Base-by-base conservation (phyloP, 2,113 vertebrate species). In the Paratilapia polleni region DNA sequence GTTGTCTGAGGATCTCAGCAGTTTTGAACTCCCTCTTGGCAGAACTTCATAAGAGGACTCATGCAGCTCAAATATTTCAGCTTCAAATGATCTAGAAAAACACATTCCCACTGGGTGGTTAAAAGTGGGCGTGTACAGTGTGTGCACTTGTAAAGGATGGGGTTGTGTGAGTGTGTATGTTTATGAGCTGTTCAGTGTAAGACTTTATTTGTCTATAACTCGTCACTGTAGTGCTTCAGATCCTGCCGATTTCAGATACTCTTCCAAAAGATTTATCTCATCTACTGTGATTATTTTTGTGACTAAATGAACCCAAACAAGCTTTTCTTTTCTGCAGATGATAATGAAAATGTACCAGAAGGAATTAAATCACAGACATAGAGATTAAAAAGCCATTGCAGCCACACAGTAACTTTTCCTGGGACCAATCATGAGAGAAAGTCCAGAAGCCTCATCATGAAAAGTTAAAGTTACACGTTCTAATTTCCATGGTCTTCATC, bases 1-100 rank as follows among this genome's bases (percentile, higher is more conserved):
- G 94, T 96, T 95, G 93, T 93, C 91, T 91, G 88, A 95, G 93
- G 89, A 91, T 93, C 95, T 95, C 94, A 94, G 94, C 86, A 91
- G 91, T 92, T 84, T 82, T 91, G 82, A 83, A 81, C 85, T 94
- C 92, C 92, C 80, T 92, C 87, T 90, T 94, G 93, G 92, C 83
- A 96, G 90, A 94, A 84, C 87, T 90, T 92, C 95, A 92, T 85
- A 93, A 93, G 92, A 92, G 89, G 94, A 94, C 92, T 95, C 95
- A 94, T 83, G 78, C 88, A 94, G 94, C 95, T 95, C 93, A 95
- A 89, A 91, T 94, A 95, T 96, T 96, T 95, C 92, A 82, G 91
- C 92, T 93, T 96, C 95, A 94, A 95, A 94, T 94, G 93, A 96
- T 92, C 93, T 95, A 95, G 86, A 91, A 95, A 96, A 95, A 96